Evolutionary conservation across 2,113 vertebrate species (phyloP).

Genomic region (Tympanuchus pallidicinctus): DNA sequence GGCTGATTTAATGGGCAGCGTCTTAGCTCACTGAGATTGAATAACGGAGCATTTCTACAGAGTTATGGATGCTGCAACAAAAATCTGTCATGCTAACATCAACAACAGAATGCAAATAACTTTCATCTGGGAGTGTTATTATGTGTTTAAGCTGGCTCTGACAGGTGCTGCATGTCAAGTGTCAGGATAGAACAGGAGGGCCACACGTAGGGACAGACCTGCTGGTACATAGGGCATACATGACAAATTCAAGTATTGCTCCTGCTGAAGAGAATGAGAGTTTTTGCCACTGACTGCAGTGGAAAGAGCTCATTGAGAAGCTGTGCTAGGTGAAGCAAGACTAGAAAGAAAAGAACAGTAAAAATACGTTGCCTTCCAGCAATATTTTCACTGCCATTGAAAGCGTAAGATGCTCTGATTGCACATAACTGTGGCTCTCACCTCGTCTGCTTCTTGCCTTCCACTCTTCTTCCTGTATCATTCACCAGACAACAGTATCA

Average conservation of each 20-base stretch:
- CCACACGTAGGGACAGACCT: not conserved
- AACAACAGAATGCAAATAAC: conserved; percentile 85
- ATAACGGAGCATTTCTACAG: conserved; percentile 87
- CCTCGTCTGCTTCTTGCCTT: not conserved
- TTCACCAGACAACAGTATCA: not conserved
- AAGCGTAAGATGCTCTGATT: not conserved
- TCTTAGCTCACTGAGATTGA: conserved; percentile 84
- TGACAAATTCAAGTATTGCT: not conserved
- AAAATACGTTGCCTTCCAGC: not conserved
- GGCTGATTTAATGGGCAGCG: conserved; percentile 77
- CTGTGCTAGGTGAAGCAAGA: not conserved
- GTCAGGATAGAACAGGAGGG: conserved; percentile 55
- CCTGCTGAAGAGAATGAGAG: not conserved
- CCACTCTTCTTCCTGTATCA: not conserved
- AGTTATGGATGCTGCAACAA: conserved; percentile 86
- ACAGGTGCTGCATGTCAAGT: conserved; percentile 72
- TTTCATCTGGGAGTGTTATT: conserved; percentile 72
- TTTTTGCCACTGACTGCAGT: not conserved
- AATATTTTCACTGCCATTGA: not conserved
- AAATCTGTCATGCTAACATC: conserved; percentile 82
- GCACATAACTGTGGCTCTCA: not conserved
- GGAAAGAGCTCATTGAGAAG: not conserved
- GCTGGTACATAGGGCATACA: not conserved
- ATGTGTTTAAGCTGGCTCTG: conserved; percentile 78
- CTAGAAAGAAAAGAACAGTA: not conserved